Evolutionary conservation across 1,140 invertebrate species (phyloP).

Genomic region (Bicyclus anynana): DNA sequence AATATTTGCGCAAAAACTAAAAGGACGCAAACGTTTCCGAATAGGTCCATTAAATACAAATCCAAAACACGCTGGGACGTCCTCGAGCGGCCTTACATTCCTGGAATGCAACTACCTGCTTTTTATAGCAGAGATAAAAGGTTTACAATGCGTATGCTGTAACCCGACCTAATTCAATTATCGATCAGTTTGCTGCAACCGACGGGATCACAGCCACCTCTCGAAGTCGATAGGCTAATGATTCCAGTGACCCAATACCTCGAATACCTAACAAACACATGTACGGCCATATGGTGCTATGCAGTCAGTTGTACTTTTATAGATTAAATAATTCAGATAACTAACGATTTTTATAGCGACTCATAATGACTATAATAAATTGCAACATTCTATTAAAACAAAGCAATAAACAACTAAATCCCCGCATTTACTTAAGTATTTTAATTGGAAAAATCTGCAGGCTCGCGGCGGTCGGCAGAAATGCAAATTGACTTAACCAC

Average conservation of each 20-base stretch:
- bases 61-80: conserved; percentile 35
- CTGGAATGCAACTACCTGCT: conserved; percentile 65
- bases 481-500: not conserved
- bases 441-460: not conserved
- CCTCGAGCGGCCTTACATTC: conserved; percentile 48
- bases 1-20: conserved; percentile 56
- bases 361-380: not conserved
- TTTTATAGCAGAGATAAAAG: conserved; percentile 53
- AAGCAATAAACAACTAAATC: not conserved
- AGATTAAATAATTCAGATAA: conserved; percentile 13
- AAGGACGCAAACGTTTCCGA: conserved; percentile 26
- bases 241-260: conserved; percentile 41
- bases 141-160: conserved; percentile 37
- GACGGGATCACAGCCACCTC: conserved; percentile 35
- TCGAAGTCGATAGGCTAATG: conserved; percentile 46
- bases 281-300: conserved; percentile 30
- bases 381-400: not conserved
- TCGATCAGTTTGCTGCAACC: conserved; percentile 37
- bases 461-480: not conserved
- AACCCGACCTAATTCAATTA: conserved; percentile 58
- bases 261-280: conserved; percentile 29
- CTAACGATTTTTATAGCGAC: not conserved
- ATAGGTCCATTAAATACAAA: conserved; percentile 46
- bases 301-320: conserved; percentile 23
- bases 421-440: not conserved